Evolutionary conservation across 2,113 vertebrate species (phyloP).

Genomic region (Ariopsis seemanni): DNA sequence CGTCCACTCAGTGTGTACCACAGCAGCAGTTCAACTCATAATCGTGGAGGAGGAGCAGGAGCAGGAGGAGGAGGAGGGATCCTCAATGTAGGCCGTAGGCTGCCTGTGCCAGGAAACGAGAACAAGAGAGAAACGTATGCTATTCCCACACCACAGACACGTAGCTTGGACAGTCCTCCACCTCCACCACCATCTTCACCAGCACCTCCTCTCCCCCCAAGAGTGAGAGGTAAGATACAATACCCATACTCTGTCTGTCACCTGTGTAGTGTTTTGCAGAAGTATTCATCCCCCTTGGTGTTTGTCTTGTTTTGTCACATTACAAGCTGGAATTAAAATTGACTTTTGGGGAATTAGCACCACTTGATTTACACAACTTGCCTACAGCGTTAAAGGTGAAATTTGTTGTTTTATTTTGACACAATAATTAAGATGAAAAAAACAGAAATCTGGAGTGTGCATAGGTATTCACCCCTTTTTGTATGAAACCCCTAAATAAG

Average conservation of each 20-base stretch:
- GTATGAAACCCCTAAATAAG: too few relatives aligned
- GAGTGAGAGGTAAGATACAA: conserved; percentile 60
- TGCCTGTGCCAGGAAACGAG: conserved; percentile 45
- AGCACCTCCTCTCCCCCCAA: conserved; percentile 61
- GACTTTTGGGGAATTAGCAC: too few relatives aligned
- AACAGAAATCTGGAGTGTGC: too few relatives aligned
- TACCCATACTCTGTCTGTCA: not conserved
- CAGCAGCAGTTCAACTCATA: conserved; percentile 32
- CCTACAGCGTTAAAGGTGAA: too few relatives aligned
- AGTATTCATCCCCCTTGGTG: too few relatives aligned
- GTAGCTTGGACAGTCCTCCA: conserved; percentile 49
- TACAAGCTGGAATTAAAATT: too few relatives aligned
- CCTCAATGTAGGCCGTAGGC: conserved; percentile 53
- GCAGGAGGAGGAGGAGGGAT: conserved; percentile 45
- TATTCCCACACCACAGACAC: conserved; percentile 27
- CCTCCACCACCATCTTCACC: conserved; percentile 53
- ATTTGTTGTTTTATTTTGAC: too few relatives aligned
- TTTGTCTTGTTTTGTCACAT: too few relatives aligned
- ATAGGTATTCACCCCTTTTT: too few relatives aligned
- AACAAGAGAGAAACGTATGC: conserved; percentile 37
- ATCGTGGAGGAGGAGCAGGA: conserved; percentile 34
- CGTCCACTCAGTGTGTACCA: conserved; percentile 64
- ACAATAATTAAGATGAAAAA: too few relatives aligned
- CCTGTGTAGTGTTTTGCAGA: too few relatives aligned
- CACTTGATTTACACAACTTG: too few relatives aligned